These are phyloP conservation scores for Drosophila formosana DNA, from an alignment of 2,888 invertebrate species.

Conservation along the genomic window DNA sequence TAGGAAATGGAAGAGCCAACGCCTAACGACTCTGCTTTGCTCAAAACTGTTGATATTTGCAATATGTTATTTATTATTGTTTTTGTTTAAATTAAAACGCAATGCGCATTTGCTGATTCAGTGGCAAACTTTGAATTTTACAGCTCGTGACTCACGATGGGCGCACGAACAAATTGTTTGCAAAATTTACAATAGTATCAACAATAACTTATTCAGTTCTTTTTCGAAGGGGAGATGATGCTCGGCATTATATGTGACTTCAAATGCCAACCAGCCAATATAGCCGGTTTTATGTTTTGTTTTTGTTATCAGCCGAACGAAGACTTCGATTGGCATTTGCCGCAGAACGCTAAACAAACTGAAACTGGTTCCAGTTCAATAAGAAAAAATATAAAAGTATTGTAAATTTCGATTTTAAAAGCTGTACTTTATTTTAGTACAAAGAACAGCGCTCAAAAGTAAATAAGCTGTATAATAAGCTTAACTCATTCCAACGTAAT, in stretches of 20 bases:
- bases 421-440: not conserved
- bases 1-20: slow-evolving; percentile 22
- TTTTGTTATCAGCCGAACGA: slow-evolving; percentile 28
- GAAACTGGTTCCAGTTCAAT: slow-evolving; percentile 35
- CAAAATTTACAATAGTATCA: slow-evolving; percentile 54
- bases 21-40: slow-evolving; percentile 1
- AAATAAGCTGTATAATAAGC: not conserved
- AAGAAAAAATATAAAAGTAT: slow-evolving; percentile 3
- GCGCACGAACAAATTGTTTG: slow-evolving; percentile 17
- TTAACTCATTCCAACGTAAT: not conserved
- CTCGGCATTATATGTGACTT: slow-evolving; percentile 24
- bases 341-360: slow-evolving; percentile 29
- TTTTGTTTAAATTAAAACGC: slow-evolving; percentile 14
- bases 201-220: slow-evolving; percentile 25
- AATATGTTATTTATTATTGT: slow-evolving; percentile 29
- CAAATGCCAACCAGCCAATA: slow-evolving; percentile 60
- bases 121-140: slow-evolving; percentile 1
- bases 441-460: not conserved
- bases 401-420: not conserved
- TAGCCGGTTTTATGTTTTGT: slow-evolving; percentile 59
- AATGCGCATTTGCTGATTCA: slow-evolving; percentile 19
- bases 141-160: slow-evolving; percentile 52
- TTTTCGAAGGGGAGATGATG: slow-evolving; percentile 6
- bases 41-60: slow-evolving; percentile 15
- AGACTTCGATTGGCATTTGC: slow-evolving; percentile 35